phyloP scores from a whole-genome alignment of 2,113 vertebrate genomes.

The Dicrurus megarhynchus region DNA sequence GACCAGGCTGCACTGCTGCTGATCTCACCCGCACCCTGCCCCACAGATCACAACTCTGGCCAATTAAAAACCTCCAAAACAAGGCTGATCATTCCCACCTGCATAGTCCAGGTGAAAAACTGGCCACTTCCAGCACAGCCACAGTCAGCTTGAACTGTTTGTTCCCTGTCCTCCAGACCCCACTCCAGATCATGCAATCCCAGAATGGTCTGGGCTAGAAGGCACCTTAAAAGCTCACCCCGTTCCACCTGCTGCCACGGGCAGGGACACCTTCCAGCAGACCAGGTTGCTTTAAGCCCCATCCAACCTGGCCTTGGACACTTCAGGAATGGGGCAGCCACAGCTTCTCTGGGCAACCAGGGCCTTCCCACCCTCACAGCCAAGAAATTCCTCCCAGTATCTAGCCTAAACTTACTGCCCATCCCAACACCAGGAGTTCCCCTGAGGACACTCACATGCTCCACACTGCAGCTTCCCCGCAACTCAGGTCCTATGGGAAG shows the following conservation, averaged over 20 bases:
- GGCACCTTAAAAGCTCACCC: neutral
- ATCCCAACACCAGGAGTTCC: rapidly evolving
- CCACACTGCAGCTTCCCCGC: rapidly evolving
- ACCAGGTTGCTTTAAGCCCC: neutral
- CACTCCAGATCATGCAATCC: neutral
- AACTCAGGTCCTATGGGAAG: neutral
- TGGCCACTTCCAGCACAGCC: neutral
- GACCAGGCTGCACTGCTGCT: neutral
- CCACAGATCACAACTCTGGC: neutral
- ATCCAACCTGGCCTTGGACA: neutral
- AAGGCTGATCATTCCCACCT: rapidly evolving
- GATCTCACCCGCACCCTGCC: rapidly evolving
- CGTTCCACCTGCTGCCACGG: rapidly evolving
- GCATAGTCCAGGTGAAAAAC: neutral
- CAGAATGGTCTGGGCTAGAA: neutral
- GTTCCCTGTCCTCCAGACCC: neutral
- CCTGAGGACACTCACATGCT: neutral
- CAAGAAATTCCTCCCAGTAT: neutral
- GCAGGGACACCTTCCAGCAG: neutral
- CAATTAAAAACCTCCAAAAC: neutral
- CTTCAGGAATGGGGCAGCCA: neutral
- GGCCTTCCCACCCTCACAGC: too few relatives aligned
- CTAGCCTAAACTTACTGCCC: neutral
- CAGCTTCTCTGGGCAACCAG: neutral
- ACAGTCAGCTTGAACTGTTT: rapidly evolving